These are phyloP conservation scores for Dunckerocampus dactyliophorus DNA, from an alignment of 2,113 vertebrate genomes.

Conservation along the genomic window DNA sequence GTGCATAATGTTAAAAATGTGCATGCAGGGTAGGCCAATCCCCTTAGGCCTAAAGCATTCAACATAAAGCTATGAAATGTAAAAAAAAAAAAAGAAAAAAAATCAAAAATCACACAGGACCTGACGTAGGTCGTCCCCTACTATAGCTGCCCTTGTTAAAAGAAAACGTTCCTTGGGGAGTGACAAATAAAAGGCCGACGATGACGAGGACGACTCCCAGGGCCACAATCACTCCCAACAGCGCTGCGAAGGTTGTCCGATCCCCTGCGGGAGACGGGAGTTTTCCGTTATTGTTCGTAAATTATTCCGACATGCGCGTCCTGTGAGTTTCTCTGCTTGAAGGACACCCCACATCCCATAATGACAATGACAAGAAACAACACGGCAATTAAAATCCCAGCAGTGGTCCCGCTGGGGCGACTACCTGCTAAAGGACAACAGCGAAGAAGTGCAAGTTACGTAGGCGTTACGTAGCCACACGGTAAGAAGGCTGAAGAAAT, in stretches of 20 bases:
- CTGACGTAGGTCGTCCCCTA: slow-evolving; percentile 5
- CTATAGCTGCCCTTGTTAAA: slow-evolving; percentile 17
- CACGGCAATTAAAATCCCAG: slow-evolving; percentile 39
- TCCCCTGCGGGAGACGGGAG: slow-evolving; percentile 51
- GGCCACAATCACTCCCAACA: slow-evolving; percentile 17
- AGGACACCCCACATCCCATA: slow-evolving; percentile 37
- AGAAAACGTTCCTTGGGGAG: slow-evolving; percentile 25
- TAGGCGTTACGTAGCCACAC: not conserved
- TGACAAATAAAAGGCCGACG: slow-evolving; percentile 4
- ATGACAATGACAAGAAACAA: slow-evolving; percentile 25
- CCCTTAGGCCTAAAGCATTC: not conserved
- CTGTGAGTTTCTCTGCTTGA: slow-evolving; percentile 20
- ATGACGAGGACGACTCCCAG: slow-evolving; percentile 22
- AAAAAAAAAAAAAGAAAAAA: not conserved
- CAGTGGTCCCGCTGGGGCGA: slow-evolving; percentile 29
- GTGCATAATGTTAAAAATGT: not conserved
- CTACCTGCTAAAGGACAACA: slow-evolving; percentile 39
- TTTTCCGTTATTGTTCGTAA: slow-evolving; percentile 34
- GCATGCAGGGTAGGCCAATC: slow-evolving; percentile 4
- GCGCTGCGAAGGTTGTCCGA: slow-evolving; percentile 34
- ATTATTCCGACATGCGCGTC: not conserved
- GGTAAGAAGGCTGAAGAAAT: not conserved
- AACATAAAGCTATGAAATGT: slow-evolving; percentile 8
- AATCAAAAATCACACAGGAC: slow-evolving; percentile 36
- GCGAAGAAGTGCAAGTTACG: slow-evolving; percentile 13